These are phyloP conservation scores for Amphipoea oculea DNA, from an alignment of 2,888 invertebrate species.

Conservation along the genomic window DNA sequence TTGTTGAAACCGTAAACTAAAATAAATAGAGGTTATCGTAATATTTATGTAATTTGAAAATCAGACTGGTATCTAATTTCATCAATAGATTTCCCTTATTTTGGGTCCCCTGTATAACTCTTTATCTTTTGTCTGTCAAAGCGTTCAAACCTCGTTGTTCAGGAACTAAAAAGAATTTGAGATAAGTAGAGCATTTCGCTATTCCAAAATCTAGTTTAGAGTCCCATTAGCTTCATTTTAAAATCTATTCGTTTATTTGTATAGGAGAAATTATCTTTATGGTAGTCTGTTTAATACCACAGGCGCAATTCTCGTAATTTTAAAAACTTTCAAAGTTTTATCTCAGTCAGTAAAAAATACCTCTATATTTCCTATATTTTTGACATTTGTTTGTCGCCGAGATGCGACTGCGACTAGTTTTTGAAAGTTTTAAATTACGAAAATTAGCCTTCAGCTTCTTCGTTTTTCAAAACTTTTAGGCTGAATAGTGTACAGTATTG, in stretches of 20 bases:
- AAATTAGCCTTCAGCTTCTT: neutral
- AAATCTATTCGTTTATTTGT: neutral
- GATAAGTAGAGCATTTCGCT: conserved; percentile 18
- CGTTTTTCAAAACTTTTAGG: neutral
- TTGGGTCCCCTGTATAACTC: neutral
- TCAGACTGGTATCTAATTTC: neutral
- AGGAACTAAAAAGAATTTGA: conserved; percentile 17
- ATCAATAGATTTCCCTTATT: neutral
- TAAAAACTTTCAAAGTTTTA: no score
- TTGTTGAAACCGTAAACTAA: conserved; percentile 33
- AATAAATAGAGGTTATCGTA: conserved; percentile 11
- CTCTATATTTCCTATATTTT: no score
- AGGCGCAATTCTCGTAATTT: no score
- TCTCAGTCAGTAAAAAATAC: no score
- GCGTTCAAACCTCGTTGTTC: neutral
- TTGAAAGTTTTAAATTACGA: no score
- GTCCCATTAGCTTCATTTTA: neutral
- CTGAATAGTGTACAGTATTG: neutral
- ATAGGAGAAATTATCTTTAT: neutral
- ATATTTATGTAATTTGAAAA: conserved; percentile 10
- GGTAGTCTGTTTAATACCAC: neutral
- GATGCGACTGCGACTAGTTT: no score
- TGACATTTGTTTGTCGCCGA: no score
- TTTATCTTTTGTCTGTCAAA: neutral
- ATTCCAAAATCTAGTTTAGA: conserved; percentile 12